Conservation (phyloP, 2,888 invertebrate species). For the Apantesis nais region DNA sequence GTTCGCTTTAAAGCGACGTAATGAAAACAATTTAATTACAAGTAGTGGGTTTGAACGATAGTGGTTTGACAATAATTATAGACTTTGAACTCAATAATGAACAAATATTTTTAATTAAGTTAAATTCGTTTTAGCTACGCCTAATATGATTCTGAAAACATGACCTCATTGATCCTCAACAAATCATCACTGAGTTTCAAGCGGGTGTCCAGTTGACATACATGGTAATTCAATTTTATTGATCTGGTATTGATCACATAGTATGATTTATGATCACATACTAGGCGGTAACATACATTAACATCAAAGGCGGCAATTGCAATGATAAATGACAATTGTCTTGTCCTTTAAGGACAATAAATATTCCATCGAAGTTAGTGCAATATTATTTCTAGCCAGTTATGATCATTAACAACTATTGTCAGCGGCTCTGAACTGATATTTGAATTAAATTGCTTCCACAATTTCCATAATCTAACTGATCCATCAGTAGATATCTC, state of each 20-base stretch:
- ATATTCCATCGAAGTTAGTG: conserved; percentile 74
- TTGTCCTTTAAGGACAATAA: conserved; percentile 80
- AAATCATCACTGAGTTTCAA: conserved; percentile 30
- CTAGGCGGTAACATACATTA: conserved; percentile 75
- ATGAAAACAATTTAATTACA: conserved; percentile 20
- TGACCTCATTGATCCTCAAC: conserved; percentile 34
- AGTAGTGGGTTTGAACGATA: conserved; percentile 11
- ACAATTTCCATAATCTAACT: conserved; percentile 65
- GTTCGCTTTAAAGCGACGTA: not conserved
- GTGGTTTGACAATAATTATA: conserved; percentile 9
- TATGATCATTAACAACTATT: conserved; percentile 81
- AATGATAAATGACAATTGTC: conserved; percentile 83
- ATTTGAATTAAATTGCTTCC: conserved; percentile 82
- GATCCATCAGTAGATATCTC: conserved; percentile 75
- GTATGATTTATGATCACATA: conserved; percentile 66
- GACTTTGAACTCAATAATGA: conserved; percentile 10
- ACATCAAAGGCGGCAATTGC: conserved; percentile 83
- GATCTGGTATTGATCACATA: conserved; percentile 58
- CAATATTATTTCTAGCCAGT: conserved; percentile 79
- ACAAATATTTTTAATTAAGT: conserved; percentile 20
- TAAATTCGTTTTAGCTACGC: conserved; percentile 14
- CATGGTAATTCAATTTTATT: conserved; percentile 53
- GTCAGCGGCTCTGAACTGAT: conserved; percentile 70
- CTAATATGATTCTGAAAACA: conserved; percentile 19
- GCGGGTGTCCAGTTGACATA: conserved; percentile 41